Base-by-base conservation (phyloP, 2,888 invertebrate species). In the Nycteola revayana region DNA sequence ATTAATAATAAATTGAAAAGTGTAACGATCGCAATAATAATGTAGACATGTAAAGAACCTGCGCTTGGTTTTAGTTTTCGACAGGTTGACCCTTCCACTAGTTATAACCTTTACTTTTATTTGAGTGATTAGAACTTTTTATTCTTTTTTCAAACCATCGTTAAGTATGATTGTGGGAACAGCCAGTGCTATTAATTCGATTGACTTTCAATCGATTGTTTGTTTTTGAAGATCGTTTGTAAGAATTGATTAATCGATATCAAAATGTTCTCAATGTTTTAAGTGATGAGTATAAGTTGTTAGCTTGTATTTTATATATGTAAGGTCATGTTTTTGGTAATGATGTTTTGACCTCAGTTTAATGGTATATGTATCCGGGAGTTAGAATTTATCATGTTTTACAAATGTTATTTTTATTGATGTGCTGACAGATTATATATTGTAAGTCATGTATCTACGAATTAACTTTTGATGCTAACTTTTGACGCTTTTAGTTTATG, bases 161-260 rank as follows among this genome's bases (percentile, higher is more conserved):
- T 74, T 76, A 73, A 72, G 61, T 67, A 75, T 76, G 76, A 77
- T 80, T 84, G 84, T 83, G 82, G 81, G 83, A 85, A 83, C 46
- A 69, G 70, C 73, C 78, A 82, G 69, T 69, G 62, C 72, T 76
- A 83, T 82, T 82, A 80, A 82, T 57, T 81, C 75, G 71, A 82
- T 82, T 76, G 74, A 69, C 53, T 52, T 58, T 53, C 45, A 62
- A 67, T 62, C 63, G 66, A 67, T 69, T 71, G 71, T 66, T 71
- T 72, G 66, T 64, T 70, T 69, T 68, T 60, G 43, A 54, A 56
- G 59, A 49, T 60, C 55, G 50, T 52, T 54, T 51, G 44, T 42
- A 42, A 36, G 46, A 46, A 49, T 51, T 57, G 51, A 54, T 57
- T 51, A 49, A 57, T 57, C 29, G 48, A 42, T 54, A 30, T 7